These are phyloP conservation scores for Oryzias celebensis DNA, from an alignment of 2,113 vertebrate genomes.

Conservation along the genomic window DNA sequence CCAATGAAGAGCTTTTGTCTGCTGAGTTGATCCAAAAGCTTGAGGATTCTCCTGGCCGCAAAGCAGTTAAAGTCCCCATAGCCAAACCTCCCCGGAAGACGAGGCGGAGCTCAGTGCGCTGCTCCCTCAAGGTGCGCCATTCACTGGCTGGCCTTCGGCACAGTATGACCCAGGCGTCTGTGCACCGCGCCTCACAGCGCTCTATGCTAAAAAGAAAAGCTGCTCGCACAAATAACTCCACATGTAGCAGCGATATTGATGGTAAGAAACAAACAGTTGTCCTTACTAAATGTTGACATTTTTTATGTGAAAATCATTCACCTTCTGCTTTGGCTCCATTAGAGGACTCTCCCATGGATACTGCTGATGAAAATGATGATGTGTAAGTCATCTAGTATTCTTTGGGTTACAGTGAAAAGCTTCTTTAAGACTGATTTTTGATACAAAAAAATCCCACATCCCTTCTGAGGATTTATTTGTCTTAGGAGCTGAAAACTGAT, in stretches of 20 bases:
- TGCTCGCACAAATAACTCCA: slow-evolving; percentile 33
- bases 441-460: no score
- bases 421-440: no score
- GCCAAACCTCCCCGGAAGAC: slow-evolving; percentile 28
- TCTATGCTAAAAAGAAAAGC: slow-evolving; percentile 68
- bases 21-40: slow-evolving; percentile 40
- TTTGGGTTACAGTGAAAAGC: background rate
- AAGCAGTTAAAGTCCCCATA: slow-evolving; percentile 64
- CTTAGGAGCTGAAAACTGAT: no score
- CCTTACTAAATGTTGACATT: background rate
- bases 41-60: slow-evolving; percentile 41
- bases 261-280: slow-evolving; percentile 55
- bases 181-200: slow-evolving; percentile 71
- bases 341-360: slow-evolving; percentile 60
- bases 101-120: slow-evolving; percentile 58
- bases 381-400: slow-evolving; percentile 27
- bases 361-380: slow-evolving; percentile 43
- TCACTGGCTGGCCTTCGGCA: slow-evolving; percentile 76
- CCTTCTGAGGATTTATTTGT: no score
- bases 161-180: slow-evolving; percentile 65
- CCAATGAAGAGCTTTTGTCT: slow-evolving; percentile 57
- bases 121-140: slow-evolving; percentile 73
- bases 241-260: slow-evolving; percentile 67
- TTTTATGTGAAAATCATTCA: background rate
- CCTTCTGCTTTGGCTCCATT: background rate